Evolutionary conservation across 1,140 invertebrate genomes (phyloP).

Genomic region (Popillia japonica): DNA sequence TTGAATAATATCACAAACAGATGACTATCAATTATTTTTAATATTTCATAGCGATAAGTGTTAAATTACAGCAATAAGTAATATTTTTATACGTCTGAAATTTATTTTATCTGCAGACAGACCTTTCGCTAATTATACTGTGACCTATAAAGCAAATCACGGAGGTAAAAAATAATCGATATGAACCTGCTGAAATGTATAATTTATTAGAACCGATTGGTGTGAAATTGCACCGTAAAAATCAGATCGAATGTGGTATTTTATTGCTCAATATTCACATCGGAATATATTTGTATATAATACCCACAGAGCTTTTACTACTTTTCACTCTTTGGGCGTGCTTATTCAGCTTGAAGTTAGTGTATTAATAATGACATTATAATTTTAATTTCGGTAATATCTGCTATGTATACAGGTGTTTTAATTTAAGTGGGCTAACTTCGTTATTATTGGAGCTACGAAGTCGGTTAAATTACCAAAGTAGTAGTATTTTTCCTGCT

Average conservation of each 20-base stretch:
- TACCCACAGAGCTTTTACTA: not conserved
- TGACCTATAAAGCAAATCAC: not conserved
- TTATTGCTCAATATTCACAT: not conserved
- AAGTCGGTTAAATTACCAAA: too few species aligned
- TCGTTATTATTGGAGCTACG: too few species aligned
- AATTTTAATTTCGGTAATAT: not conserved
- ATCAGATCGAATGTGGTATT: not conserved
- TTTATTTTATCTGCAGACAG: not conserved
- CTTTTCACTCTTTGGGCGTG: not conserved
- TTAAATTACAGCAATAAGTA: not conserved
- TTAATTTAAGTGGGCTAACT: too few species aligned
- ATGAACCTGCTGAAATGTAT: not conserved
- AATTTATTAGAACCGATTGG: not conserved
- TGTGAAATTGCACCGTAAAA: not conserved
- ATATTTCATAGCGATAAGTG: not conserved
- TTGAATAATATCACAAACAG: too few species aligned
- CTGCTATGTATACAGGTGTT: too few species aligned
- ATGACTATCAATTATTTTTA: not conserved
- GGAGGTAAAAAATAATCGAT: not conserved
- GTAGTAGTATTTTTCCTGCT: too few species aligned
- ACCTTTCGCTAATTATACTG: slow-evolving; percentile 6
- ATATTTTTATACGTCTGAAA: not conserved
- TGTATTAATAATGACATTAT: not conserved
- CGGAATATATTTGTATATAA: not conserved
- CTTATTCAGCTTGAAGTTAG: not conserved